A percentile compares a stretch with the other conserved stretches of the same genome.
Conservation (phyloP, 2,113 vertebrate species). For the Dasyurus viverrinus region DNA sequence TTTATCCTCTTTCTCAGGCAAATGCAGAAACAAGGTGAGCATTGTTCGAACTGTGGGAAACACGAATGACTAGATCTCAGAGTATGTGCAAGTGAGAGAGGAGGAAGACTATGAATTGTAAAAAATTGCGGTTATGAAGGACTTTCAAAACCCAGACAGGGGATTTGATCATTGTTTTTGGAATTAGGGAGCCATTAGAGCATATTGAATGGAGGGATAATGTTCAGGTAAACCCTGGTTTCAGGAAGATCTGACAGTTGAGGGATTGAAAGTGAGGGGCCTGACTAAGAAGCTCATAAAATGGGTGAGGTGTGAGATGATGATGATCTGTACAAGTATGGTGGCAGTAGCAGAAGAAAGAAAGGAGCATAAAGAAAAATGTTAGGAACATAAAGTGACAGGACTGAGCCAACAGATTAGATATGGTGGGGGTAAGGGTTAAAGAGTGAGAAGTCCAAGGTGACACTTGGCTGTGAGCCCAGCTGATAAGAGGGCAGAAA, state of each 20-base stretch:
- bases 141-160: neutral
- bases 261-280: too few relatives aligned
- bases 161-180: too few relatives aligned
- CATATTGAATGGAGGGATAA: neutral
- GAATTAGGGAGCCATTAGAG: neutral
- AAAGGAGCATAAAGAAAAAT: neutral
- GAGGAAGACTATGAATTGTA: neutral
- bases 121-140: neutral
- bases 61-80: neutral
- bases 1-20: neutral
- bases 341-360: neutral
- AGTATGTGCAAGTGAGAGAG: neutral
- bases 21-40: neutral
- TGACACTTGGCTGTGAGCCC: neutral
- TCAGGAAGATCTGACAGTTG: neutral
- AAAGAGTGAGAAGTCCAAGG: neutral
- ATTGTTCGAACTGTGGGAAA: neutral
- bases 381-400: neutral
- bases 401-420: neutral
- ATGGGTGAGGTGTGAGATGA: neutral
- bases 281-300: neutral
- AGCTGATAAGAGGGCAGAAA: neutral
- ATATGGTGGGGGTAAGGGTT: neutral
- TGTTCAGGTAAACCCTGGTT: neutral
- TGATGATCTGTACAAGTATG: neutral